Evolutionary conservation across 2,888 invertebrate species (phyloP).

Genomic region (Dicranocentrus wangi): DNA sequence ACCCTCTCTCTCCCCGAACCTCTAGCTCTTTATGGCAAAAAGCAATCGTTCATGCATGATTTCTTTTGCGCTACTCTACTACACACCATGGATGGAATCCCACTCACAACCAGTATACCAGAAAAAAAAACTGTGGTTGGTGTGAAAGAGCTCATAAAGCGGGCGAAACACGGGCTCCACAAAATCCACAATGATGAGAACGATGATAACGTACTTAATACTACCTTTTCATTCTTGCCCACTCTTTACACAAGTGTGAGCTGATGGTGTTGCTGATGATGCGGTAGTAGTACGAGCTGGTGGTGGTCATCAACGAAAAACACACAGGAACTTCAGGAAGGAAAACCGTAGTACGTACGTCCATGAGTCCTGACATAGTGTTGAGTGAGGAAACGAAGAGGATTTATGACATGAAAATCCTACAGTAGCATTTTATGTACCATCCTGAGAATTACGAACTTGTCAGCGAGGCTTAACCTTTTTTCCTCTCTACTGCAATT

Average conservation of each 20-base stretch:
- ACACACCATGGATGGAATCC: too few relatives aligned
- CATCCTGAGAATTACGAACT: slow-evolving; percentile 38
- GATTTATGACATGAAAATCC: slow-evolving; percentile 53
- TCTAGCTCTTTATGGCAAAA: too few relatives aligned
- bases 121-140: slow-evolving; percentile 10
- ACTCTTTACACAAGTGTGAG: slow-evolving; percentile 22
- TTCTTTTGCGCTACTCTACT: too few relatives aligned
- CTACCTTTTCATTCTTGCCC: slow-evolving; percentile 11
- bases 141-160: neutral
- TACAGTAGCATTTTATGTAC: slow-evolving; percentile 15
- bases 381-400: slow-evolving; percentile 13
- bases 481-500: neutral
- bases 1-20: too few relatives aligned
- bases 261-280: slow-evolving; percentile 25
- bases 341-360: neutral
- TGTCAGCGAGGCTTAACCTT: slow-evolving; percentile 36
- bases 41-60: too few relatives aligned
- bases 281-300: neutral
- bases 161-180: slow-evolving; percentile 17
- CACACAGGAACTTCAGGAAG: neutral
- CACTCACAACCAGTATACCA: too few relatives aligned
- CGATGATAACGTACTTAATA: slow-evolving; percentile 40
- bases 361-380: slow-evolving; percentile 3
- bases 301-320: slow-evolving; percentile 21
- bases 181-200: slow-evolving; percentile 37